Evolutionary conservation across 2,797 vertebrate species (phyloP).

Genomic region (Glyptemys insculpta): DNA sequence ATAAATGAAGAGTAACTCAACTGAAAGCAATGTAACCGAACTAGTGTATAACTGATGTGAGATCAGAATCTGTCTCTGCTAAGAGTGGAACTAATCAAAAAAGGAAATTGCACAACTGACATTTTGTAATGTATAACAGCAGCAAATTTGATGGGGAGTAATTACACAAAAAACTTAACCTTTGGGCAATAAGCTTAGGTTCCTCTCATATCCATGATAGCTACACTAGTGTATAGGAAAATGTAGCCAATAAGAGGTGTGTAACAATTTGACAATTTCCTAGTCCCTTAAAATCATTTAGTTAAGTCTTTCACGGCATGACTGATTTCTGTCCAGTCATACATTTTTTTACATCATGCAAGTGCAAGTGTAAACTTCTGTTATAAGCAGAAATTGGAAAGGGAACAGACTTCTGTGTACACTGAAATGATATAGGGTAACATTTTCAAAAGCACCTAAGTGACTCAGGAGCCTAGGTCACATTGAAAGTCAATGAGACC

Average conservation of each 20-base stretch:
- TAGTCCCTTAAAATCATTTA: conserved; percentile 64
- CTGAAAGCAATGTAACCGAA: conserved; percentile 54
- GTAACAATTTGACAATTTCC: conserved; percentile 78
- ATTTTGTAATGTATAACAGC: conserved; percentile 82
- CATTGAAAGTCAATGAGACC: not conserved
- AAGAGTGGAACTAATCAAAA: conserved; percentile 75
- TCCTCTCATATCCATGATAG: conserved; percentile 78
- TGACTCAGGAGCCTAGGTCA: not conserved
- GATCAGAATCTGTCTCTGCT: conserved; percentile 55
- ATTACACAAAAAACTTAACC: conserved; percentile 83
- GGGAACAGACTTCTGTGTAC: not conserved
- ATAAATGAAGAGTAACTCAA: conserved; percentile 39
- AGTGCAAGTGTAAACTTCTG: conserved; percentile 3
- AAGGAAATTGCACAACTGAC: conserved; percentile 80
- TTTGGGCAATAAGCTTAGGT: conserved; percentile 76
- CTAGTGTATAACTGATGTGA: conserved; percentile 54
- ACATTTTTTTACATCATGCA: conserved; percentile 37
- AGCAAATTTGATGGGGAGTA: conserved; percentile 55
- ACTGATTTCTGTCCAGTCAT: conserved; percentile 66
- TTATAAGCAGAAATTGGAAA: not conserved
- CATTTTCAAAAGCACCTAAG: not conserved
- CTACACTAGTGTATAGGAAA: conserved; percentile 70
- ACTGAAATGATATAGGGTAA: not conserved
- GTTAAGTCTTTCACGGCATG: conserved; percentile 76
- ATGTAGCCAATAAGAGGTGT: conserved; percentile 68